Evolutionary conservation across 2,888 invertebrate genomes (phyloP).

Genomic region (Dysmachus trigonus): DNA sequence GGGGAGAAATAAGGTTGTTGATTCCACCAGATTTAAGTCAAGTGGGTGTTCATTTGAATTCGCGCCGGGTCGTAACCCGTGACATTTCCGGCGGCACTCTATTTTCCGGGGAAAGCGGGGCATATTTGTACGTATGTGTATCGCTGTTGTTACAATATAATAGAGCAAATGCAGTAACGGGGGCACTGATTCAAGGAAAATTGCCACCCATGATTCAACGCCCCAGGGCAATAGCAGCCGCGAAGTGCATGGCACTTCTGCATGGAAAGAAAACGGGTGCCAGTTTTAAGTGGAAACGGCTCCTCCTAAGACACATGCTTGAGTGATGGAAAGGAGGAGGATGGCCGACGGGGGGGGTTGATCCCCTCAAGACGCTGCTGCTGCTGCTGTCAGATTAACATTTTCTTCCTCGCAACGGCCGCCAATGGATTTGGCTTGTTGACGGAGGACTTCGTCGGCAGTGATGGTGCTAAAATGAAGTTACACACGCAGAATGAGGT

Average conservation of each 20-base stretch:
- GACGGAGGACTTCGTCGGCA: neutral
- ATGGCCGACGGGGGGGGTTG: too few species aligned
- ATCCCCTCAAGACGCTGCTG: neutral
- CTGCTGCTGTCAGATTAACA: neutral
- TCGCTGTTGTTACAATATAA: neutral
- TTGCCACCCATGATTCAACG: neutral
- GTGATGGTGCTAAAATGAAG: neutral
- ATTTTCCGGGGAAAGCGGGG: neutral
- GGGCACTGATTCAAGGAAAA: neutral
- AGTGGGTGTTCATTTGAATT: neutral
- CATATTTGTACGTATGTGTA: neutral
- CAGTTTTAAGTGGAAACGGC: neutral
- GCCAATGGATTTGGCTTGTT: neutral
- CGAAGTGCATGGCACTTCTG: neutral
- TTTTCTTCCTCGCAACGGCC: neutral
- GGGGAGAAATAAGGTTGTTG: too few species aligned
- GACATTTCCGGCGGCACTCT: neutral
- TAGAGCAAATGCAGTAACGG: neutral
- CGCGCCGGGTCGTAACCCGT: neutral
- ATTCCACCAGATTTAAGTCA: neutral
- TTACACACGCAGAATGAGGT: constrained; percentile 19
- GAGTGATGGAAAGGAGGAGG: too few species aligned
- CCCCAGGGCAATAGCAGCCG: neutral
- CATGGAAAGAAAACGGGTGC: neutral
- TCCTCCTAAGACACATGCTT: too few species aligned